phyloP scores from a whole-genome alignment of 1,140 invertebrate genomes.

The Lepidurus couesii region DNA sequence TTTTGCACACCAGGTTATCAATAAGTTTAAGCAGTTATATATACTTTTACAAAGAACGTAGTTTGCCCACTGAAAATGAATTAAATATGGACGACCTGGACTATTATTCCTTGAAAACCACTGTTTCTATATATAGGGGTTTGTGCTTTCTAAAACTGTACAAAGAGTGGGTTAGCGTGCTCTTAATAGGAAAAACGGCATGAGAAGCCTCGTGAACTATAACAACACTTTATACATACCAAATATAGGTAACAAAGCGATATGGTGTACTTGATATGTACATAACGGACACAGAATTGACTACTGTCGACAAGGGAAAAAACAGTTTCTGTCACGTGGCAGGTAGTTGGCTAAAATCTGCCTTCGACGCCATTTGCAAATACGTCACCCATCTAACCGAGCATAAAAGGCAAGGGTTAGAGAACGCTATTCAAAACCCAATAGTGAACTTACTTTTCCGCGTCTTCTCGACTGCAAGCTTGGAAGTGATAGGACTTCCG shows the following conservation, averaged over 20 bases:
- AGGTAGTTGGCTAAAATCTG: conserved; percentile 40
- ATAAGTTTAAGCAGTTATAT: not conserved
- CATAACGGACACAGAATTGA: conserved; percentile 24
- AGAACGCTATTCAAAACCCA: conserved; percentile 36
- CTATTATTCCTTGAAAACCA: not conserved
- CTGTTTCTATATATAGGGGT: not conserved
- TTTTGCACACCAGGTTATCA: conserved; percentile 11
- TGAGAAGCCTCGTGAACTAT: not conserved
- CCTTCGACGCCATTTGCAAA: conserved; percentile 49
- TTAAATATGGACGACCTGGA: not conserved
- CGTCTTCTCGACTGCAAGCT: conserved; percentile 47
- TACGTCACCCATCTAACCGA: conserved; percentile 47
- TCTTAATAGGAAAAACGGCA: not conserved
- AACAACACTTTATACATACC: not conserved
- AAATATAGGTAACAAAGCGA: not conserved
- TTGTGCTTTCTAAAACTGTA: not conserved
- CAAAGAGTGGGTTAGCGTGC: conserved; percentile 16
- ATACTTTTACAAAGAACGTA: not conserved
- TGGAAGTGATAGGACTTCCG: conserved; percentile 54
- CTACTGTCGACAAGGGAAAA: conserved; percentile 4
- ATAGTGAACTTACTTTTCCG: conserved; percentile 45
- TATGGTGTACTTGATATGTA: conserved; percentile 26
- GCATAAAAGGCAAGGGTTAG: conserved; percentile 35
- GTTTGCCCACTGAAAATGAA: not conserved
- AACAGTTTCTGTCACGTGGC: conserved; percentile 18